A percentile compares a stretch with the other conserved stretches of the same genome.
phyloP scores from a whole-genome alignment of 2,113 vertebrate genomes.

The Zosterops hypoxanthus region DNA sequence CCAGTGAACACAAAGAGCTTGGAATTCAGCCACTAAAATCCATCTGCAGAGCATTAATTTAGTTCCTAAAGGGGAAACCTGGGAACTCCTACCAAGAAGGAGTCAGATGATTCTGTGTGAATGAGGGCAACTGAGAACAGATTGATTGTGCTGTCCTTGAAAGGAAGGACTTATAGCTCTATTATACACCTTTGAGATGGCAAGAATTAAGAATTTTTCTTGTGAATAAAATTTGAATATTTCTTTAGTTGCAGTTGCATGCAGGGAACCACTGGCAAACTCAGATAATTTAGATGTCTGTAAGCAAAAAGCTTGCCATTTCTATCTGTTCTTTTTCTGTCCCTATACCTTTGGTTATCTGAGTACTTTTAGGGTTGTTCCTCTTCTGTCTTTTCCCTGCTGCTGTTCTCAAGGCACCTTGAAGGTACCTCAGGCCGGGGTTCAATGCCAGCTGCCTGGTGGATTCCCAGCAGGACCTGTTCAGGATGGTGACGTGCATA shows the following conservation, averaged over 20 bases:
- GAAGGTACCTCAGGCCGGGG: neutral
- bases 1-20: neutral
- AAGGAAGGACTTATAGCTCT: neutral
- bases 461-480: neutral
- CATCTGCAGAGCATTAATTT: slow-evolving; percentile 35
- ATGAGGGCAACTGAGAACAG: neutral
- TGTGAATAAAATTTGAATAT: neutral
- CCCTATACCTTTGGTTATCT: neutral
- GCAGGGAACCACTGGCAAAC: neutral
- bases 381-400: neutral
- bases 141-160: neutral
- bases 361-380: neutral
- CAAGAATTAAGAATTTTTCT: neutral
- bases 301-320: neutral
- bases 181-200: neutral
- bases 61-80: neutral
- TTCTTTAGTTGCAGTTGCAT: neutral
- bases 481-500: accelerated
- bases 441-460: neutral
- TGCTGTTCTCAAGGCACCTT: neutral
- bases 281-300: neutral
- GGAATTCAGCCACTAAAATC: slow-evolving; percentile 23
- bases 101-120: neutral
- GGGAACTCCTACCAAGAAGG: neutral
- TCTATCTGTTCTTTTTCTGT: neutral